A percentile compares a stretch with the other conserved stretches of the same genome.
Conservation (phyloP, 1,140 invertebrate genomes). For the Dolichoris vasculosae region DNA sequence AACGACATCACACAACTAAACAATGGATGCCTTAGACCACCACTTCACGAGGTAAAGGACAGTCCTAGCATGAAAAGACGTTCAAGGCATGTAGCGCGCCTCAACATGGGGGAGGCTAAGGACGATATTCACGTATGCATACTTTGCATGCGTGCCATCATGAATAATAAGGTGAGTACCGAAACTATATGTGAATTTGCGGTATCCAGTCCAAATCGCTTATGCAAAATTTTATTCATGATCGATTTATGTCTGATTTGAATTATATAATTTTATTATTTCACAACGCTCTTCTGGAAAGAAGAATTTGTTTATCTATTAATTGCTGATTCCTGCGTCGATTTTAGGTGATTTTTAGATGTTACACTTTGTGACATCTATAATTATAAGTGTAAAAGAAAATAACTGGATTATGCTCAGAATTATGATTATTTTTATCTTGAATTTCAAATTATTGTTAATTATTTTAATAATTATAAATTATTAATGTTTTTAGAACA, state of each 20-base stretch:
- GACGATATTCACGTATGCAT: constrained; percentile 99
- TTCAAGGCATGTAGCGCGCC: constrained; percentile 88
- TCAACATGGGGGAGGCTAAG: constrained; percentile 98
- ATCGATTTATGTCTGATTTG: background rate
- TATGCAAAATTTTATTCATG: background rate
- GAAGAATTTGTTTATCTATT: too few relatives aligned
- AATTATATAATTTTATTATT: too few relatives aligned
- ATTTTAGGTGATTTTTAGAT: too few relatives aligned
- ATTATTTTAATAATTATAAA: too few relatives aligned
- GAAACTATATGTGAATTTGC: background rate
- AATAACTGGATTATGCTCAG: too few relatives aligned
- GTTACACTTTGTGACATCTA: too few relatives aligned
- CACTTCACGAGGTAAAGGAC: constrained; percentile 78
- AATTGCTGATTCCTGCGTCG: too few relatives aligned
- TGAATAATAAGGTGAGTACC: constrained; percentile 96
- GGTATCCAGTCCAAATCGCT: background rate
- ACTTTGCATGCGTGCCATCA: constrained; percentile 98
- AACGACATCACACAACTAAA: constrained; percentile 68
- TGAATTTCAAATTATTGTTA: too few relatives aligned
- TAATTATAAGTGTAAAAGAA: too few relatives aligned
- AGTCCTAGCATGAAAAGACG: constrained; percentile 83
- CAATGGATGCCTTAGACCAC: constrained; percentile 77
- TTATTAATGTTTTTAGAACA: too few relatives aligned
- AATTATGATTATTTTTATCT: too few relatives aligned
- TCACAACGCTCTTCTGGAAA: too few relatives aligned